Base-by-base conservation (phyloP, 2,113 vertebrate genomes). In the Burhinus bistriatus region DNA sequence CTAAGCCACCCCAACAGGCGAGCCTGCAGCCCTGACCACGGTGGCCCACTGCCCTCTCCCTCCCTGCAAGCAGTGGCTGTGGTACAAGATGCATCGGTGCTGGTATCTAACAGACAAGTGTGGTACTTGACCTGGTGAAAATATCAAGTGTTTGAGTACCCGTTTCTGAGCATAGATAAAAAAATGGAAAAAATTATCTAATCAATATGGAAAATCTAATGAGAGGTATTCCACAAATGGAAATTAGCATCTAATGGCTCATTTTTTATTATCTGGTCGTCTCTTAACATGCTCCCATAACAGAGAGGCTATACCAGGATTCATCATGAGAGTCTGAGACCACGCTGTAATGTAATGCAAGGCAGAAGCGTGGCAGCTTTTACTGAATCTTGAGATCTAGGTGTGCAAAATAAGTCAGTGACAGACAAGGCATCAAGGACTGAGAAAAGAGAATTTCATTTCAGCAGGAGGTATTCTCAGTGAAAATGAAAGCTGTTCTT, bases 401-500 rank as follows among this genome's bases (percentile, higher is more conserved):
- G 95, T 90, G 76, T 87, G 95, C 87, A 85, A 93, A 96, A 92
- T 16, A 69, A 26, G 3, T 90, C 95, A 82, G 85, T 97, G 86
- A 77, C 82, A 97, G 95, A 42, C 80, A 84, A 87, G 87, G 40
- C 87, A 87, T 89, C 83, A 52, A 89, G 95, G 73, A 55, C 92
- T 65, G 75, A 89, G 88, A 77, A 75, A 73, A 96, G 71, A 82
- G 90, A 94, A 84, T 94, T 93, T 94, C 89, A 51, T 92, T 95
- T 94, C 93, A 96, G 97, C 95, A 0, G 95, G 95, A 96, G 82
- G 79, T 49, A 94, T 84, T 93, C 88, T 51, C 32, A 78, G 93
- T 83, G 95, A 90, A 96, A 97, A 95, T 92, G 76, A 90, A 97
- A 95, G 69, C 71, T 55, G 89, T 86, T 94, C 55, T 72, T 96